Base-by-base conservation (phyloP, 2,797 vertebrate genomes). In the Enteromius argenteus region DNA sequence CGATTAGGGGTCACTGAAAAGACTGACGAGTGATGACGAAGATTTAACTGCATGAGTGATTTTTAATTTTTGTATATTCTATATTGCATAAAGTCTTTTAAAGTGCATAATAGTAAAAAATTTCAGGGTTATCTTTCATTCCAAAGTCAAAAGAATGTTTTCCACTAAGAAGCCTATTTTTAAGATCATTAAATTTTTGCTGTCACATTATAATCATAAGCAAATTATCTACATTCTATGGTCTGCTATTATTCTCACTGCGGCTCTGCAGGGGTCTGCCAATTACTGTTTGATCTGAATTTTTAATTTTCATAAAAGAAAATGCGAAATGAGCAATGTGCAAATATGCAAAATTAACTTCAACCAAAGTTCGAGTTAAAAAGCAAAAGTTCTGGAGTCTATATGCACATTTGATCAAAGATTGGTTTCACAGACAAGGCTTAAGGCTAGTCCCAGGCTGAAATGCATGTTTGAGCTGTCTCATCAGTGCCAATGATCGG, bases 201-300 rank as follows among this genome's bases (percentile, higher is more conserved):
- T n/a, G 49, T 56, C 30, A 75, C 19, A 56, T 75, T 74, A 74
- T 74, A 56, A 35, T 37, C 30, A 53, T 8, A 37, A 37, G 30
- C 17, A 75, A 75, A 75, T 35, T 1, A 35, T 32, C 17, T 49
- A 5, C 19, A 74, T 27, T 56, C 53, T 60, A n/a, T 17, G 53
- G 21, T 60, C 53, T n/a, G 30, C 8, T 23, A 23, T 17, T 60
- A 58, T 27, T 77, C 35, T 27, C 53, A 60, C 23, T 9, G 37
- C 10, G 3, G 30, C 49, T 23, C 73, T 56, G 51, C 32, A 58
- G 51, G 73, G 13, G 35, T 76, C 35, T 23, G 11, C 19, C 73
- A 42, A 27, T 15, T 56, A 53, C 5, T 8, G 10, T 53, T 53
- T n/a, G 11, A 75, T 37, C 3, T 14, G 10, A 74, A n/a, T 2